Conservation (phyloP, 2,888 invertebrate species). For the Sminthurinus aureus region DNA sequence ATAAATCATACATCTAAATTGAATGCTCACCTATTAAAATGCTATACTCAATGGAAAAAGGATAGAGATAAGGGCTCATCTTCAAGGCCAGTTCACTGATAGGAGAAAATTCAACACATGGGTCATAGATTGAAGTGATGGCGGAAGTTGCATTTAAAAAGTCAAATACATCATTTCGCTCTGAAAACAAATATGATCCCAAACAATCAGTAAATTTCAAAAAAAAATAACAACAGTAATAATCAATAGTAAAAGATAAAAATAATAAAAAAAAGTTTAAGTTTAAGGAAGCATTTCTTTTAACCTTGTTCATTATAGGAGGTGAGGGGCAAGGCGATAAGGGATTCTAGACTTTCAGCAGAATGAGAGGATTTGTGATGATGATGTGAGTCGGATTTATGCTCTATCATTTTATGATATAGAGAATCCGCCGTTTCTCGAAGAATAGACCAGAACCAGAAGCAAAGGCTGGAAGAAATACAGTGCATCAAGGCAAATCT, state of each 20-base stretch:
- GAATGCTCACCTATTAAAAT: constrained; percentile 72
- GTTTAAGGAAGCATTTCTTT: neutral
- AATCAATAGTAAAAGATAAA: too few relatives aligned
- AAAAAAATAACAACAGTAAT: too few relatives aligned
- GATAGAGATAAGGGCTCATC: constrained; percentile 79
- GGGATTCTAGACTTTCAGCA: constrained; percentile 49
- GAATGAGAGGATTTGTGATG: constrained; percentile 34
- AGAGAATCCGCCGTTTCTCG: constrained; percentile 76
- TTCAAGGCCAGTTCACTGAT: constrained; percentile 62
- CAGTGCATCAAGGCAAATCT: constrained; percentile 81
- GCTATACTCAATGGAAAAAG: constrained; percentile 82
- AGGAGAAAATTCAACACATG: constrained; percentile 60
- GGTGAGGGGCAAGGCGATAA: constrained; percentile 62
- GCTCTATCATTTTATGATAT: constrained; percentile 60
- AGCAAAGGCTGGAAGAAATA: constrained; percentile 79
- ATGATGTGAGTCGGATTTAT: constrained; percentile 50
- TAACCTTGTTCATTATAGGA: constrained; percentile 52
- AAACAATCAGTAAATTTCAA: too few relatives aligned
- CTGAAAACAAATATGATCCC: constrained; percentile 45
- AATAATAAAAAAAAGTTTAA: too few relatives aligned
- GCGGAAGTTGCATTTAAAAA: constrained; percentile 64
- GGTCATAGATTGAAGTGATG: constrained; percentile 58
- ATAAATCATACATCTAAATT: neutral
- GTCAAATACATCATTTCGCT: constrained; percentile 61
- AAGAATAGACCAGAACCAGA: constrained; percentile 80